Percentiles rank a stretch among this genome's conserved stretches.
Evolutionary conservation across 2,797 vertebrate genomes (phyloP).

Genomic region (Pseudotriccus pelzelni): DNA sequence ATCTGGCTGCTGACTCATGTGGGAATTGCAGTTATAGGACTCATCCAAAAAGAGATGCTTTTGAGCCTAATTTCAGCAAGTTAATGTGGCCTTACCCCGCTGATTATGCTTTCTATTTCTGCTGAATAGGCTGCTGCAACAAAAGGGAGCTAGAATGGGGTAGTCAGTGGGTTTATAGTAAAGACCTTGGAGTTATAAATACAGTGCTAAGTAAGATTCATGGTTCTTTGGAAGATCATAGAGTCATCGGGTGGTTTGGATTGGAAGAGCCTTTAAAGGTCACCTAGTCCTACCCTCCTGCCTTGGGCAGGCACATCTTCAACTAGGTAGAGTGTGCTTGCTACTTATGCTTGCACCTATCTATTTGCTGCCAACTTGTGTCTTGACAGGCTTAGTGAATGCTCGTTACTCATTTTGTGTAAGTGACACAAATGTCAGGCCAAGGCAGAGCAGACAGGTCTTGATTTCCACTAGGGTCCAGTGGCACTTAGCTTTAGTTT

Average conservation of each 20-base stretch:
- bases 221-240: background rate
- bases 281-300: background rate
- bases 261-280: background rate
- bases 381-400: background rate
- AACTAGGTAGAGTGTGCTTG: background rate
- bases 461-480: background rate
- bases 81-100: background rate
- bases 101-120: background rate
- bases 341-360: background rate
- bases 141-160: background rate
- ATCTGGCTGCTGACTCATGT: background rate
- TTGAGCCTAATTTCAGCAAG: background rate
- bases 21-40: background rate
- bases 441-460: background rate
- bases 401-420: accelerated
- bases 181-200: background rate
- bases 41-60: background rate
- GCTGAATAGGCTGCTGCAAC: background rate
- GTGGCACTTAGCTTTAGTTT: background rate
- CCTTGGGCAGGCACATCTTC: background rate
- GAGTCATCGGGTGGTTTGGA: background rate
- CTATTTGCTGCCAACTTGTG: background rate
- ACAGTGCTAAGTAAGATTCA: background rate
- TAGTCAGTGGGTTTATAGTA: background rate
- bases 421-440: background rate